Conservation (phyloP, 2,797 vertebrate species). For the Sebastes jordani region DNA sequence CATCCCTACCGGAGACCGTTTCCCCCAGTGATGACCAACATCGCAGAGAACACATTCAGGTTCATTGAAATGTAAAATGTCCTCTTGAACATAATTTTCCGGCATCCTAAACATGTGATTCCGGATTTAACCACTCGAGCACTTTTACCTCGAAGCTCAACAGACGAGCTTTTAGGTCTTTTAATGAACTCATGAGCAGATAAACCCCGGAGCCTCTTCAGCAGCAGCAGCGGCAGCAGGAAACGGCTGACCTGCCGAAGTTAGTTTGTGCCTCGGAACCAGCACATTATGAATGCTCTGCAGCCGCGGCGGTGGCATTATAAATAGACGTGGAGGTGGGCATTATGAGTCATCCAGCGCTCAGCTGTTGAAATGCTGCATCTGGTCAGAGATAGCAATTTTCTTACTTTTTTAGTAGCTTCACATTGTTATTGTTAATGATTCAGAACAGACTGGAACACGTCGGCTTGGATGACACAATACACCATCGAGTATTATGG, state of each 20-base stretch:
- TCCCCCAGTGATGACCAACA: not conserved
- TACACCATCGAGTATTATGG: fast-evolving
- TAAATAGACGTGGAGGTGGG: constrained; percentile 39
- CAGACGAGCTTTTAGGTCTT: not conserved
- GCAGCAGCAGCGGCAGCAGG: constrained; percentile 9
- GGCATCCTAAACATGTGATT: not conserved
- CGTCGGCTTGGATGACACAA: not conserved
- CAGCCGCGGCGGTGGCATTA: not conserved
- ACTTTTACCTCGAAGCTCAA: not conserved
- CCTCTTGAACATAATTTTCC: not conserved
- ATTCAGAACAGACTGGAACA: not conserved
- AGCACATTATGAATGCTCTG: not conserved
- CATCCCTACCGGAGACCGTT: too few species aligned
- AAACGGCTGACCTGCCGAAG: constrained; percentile 29
- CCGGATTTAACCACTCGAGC: not conserved
- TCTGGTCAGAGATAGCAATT: not conserved
- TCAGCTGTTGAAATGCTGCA: constrained; percentile 21
- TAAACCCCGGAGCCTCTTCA: constrained; percentile 15
- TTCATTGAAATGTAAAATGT: not conserved
- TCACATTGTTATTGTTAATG: not conserved
- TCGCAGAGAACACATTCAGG: not conserved
- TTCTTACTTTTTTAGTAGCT: not conserved
- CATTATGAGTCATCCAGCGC: constrained; percentile 35
- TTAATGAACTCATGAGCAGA: constrained; percentile 31
- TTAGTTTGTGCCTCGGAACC: not conserved